Evolutionary conservation across 1,140 invertebrate genomes (phyloP).

Genomic region (Wasmannia auropunctata): DNA sequence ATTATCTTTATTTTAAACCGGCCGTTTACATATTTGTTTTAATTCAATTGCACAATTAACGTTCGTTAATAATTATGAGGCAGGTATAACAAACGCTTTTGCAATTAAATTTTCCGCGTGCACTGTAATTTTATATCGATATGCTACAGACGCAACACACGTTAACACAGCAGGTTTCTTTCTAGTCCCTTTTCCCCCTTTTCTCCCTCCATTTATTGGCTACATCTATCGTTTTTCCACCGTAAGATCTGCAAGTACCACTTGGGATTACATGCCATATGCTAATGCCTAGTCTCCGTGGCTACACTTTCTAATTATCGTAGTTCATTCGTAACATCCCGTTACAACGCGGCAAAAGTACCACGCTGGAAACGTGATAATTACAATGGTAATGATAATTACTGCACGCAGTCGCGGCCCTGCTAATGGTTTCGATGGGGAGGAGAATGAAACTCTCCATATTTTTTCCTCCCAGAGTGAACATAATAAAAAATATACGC

Average conservation of each 20-base stretch:
- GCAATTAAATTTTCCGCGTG: conserved; percentile 3
- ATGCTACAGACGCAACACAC: not conserved
- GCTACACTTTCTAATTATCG: conserved; percentile 69
- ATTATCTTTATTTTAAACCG: conserved; percentile 24
- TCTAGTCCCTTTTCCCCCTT: not conserved
- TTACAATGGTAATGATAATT: conserved; percentile 65
- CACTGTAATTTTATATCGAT: not conserved
- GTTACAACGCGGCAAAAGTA: conserved; percentile 28
- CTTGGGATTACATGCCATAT: not conserved
- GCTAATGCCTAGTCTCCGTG: not conserved
- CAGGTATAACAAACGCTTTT: not conserved
- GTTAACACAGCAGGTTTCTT: not conserved
- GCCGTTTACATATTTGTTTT: conserved; percentile 18
- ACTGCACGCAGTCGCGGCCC: not conserved
- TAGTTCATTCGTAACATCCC: conserved; percentile 59
- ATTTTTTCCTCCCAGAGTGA: not conserved
- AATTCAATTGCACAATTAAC: conserved; percentile 40
- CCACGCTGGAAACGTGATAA: conserved; percentile 48
- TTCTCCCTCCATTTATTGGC: not conserved
- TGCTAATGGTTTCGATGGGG: conserved; percentile 17
- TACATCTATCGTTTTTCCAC: conserved; percentile 17
- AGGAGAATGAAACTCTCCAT: not conserved
- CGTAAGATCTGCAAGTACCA: not conserved
- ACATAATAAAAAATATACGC: not conserved
- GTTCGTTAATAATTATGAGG: conserved; percentile 33